A percentile compares a stretch with the other conserved stretches of the same genome.
Evolutionary conservation across 1,140 invertebrate genomes (phyloP).

Genomic region (Homarus americanus): DNA sequence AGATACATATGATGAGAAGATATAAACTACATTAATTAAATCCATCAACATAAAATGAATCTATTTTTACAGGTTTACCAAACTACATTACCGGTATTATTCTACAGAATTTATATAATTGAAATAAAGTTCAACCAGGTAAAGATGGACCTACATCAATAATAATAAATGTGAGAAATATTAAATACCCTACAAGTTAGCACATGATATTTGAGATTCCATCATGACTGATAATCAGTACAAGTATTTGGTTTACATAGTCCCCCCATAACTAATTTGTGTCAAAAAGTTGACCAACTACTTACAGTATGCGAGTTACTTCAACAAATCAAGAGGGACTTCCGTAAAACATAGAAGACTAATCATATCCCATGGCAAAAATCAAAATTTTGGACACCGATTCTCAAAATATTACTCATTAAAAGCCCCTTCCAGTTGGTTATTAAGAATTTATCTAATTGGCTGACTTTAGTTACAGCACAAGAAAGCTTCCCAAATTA

Average conservation of each 20-base stretch:
- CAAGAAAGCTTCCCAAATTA: no score
- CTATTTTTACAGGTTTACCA: neutral
- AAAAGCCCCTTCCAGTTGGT: neutral
- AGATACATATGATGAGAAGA: neutral
- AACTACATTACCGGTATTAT: neutral
- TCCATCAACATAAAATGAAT: neutral
- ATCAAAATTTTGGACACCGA: neutral
- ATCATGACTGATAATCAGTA: neutral
- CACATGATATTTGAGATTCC: neutral
- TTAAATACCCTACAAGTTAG: neutral
- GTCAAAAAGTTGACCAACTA: neutral
- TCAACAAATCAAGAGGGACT: neutral
- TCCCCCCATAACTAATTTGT: neutral
- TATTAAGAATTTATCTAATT: no score
- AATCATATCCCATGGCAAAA: neutral
- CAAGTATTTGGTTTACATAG: neutral
- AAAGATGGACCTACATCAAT: neutral
- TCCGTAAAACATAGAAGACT: neutral
- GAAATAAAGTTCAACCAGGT: neutral
- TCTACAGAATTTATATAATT: neutral
- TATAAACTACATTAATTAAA: neutral
- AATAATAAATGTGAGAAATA: neutral
- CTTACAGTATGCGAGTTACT: neutral
- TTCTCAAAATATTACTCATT: neutral
- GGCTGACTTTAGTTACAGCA: no score